Evolutionary conservation across 2,797 vertebrate species (phyloP), one percentile per base, ranked within the genome.

Genomic region (Paguma larvata): DNA sequence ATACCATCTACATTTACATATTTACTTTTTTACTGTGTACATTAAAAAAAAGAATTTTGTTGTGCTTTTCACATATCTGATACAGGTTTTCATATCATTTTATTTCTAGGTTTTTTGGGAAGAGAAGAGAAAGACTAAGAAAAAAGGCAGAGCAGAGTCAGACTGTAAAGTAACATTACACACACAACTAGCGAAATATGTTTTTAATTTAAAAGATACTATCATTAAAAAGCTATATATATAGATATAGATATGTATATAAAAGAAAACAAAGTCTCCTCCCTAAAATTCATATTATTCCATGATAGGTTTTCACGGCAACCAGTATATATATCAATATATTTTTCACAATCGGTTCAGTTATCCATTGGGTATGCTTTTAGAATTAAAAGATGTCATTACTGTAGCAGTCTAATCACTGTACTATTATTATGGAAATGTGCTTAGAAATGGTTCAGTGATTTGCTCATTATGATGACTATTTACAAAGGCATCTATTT

Each of bases 401-500:
- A 96, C 96, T 97, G 97, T 85, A 97, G 84, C 88, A 97, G 95
- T 97, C 98, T 98, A 96, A 98, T 97, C 73, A 93, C 62, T 98
- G 97, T 98, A 97, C 98, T 98, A 98, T 97, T 98, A 98, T 97
- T 83, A 95, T 94, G 95, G 96, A 98, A 98, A 94, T 97, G 83
- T 98, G 96, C 97, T 98, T 98, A 98, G 98, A 98, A 98, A 98
- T 85, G 84, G 96, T 95, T 94, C 32, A 48, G 95, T 97, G 96
- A 98, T 97, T 96, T 90, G 95, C 96, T 97, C 91, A 82, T 93
- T 94, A 41, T 27, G 83, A 97, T 78, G 92, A 92, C 30, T 98
- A 99, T 99, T 98, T 99, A 99, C 98, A 99, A 98, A 98, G 98
- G 94, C 92, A 98, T 97, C 95, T 98, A 98, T 95, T 96, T 98